Evolutionary conservation across 2,888 invertebrate species (phyloP).

Genomic region (Serripes groenlandicus): DNA sequence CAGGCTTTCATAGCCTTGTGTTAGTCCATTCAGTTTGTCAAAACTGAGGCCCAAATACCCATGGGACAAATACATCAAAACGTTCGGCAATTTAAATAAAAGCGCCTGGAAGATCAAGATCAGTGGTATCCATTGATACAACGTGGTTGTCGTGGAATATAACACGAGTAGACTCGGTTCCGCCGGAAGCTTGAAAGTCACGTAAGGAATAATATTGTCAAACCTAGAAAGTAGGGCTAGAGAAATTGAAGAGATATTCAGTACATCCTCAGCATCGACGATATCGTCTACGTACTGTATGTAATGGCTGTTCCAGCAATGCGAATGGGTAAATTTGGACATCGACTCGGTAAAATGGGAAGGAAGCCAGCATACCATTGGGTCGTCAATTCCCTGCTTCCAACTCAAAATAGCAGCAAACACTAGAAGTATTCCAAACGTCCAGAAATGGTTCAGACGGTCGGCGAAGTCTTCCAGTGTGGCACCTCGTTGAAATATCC

Average conservation of each 20-base stretch:
- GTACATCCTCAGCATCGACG: neutral
- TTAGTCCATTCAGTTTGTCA: conserved; percentile 52
- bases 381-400: conserved; percentile 40
- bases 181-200: neutral
- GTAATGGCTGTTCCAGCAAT: conserved; percentile 55
- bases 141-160: conserved; percentile 23
- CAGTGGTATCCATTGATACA: conserved; percentile 62
- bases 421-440: conserved; percentile 55
- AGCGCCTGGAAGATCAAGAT: conserved; percentile 59
- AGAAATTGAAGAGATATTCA: neutral
- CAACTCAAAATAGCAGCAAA: conserved; percentile 52
- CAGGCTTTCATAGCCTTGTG: conserved; percentile 45
- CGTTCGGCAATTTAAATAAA: conserved; percentile 59
- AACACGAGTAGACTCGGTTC: neutral
- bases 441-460: conserved; percentile 66
- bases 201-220: too few relatives aligned
- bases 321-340: conserved; percentile 1
- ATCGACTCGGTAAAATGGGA: conserved; percentile 24
- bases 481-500: conserved; percentile 41
- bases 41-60: conserved; percentile 54
- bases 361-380: conserved; percentile 58
- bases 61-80: conserved; percentile 60
- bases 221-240: too few relatives aligned
- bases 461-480: conserved; percentile 60
- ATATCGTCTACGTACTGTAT: neutral